A percentile compares a stretch with the other conserved stretches of the same genome.
Conservation (phyloP, 1,140 invertebrate genomes). For the Drosophila pseudoananassae region DNA sequence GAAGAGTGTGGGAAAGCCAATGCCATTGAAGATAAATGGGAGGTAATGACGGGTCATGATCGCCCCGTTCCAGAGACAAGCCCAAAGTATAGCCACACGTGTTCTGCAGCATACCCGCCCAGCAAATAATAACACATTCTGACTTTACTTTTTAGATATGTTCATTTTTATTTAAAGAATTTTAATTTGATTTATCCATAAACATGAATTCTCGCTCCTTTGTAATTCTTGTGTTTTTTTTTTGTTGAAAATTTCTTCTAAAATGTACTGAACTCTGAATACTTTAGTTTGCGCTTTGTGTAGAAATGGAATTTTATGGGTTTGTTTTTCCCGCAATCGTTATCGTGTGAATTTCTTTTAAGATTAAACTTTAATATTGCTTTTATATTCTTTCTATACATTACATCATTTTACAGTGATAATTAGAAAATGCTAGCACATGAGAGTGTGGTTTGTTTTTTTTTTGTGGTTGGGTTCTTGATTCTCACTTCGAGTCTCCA, state of each 20-base stretch:
- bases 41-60: conserved; percentile 19
- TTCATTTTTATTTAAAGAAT: conserved; percentile 81
- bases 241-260: conserved; percentile 68
- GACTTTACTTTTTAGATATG: conserved; percentile 73
- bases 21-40: conserved; percentile 38
- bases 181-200: conserved; percentile 78
- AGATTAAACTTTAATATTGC: conserved; percentile 79
- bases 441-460: conserved; percentile 27
- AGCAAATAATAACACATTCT: conserved; percentile 5
- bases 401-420: conserved; percentile 79
- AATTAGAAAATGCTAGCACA: conserved; percentile 64
- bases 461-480: conserved; percentile 6
- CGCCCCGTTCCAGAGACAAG: neutral
- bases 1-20: conserved; percentile 23
- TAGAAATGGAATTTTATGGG: conserved; percentile 53
- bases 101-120: neutral
- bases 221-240: conserved; percentile 25
- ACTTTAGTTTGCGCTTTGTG: conserved; percentile 58
- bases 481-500: conserved; percentile 20
- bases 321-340: conserved; percentile 37
- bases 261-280: conserved; percentile 66
- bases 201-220: conserved; percentile 62
- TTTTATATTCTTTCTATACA: conserved; percentile 70
- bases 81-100: neutral
- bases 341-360: conserved; percentile 48